Evolutionary conservation across 2,113 vertebrate genomes (phyloP).

Genomic region (Albula glossodonta): DNA sequence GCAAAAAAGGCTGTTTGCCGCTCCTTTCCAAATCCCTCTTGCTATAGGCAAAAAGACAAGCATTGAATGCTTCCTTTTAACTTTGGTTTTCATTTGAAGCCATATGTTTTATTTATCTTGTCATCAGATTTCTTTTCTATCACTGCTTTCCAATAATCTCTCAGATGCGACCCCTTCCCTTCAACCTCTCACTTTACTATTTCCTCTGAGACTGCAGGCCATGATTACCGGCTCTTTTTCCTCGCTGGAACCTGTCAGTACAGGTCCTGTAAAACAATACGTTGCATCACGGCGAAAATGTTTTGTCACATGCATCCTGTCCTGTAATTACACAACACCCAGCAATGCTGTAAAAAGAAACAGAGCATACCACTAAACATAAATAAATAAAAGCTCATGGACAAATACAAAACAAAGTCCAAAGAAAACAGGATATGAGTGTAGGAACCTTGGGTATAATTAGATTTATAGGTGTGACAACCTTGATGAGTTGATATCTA

Average conservation of each 20-base stretch:
- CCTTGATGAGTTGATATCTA: too few relatives aligned
- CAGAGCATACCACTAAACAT: too few relatives aligned
- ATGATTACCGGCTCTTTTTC: not conserved
- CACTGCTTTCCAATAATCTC: not conserved
- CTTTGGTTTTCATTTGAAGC: not conserved
- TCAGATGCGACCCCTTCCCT: not conserved
- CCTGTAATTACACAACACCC: too few relatives aligned
- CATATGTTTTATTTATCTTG: not conserved
- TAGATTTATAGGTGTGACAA: too few relatives aligned
- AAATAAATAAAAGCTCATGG: too few relatives aligned
- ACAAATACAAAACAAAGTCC: too few relatives aligned
- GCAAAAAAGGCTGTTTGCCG: not conserved
- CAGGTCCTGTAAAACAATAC: not conserved
- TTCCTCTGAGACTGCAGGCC: not conserved
- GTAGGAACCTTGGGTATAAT: too few relatives aligned
- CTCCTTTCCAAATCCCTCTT: not conserved
- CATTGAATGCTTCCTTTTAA: not conserved
- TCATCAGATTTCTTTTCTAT: not conserved
- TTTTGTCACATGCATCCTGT: too few relatives aligned
- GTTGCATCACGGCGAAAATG: too few relatives aligned
- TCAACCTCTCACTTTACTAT: not conserved
- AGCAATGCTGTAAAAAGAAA: too few relatives aligned
- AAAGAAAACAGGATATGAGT: too few relatives aligned
- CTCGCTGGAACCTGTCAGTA: not conserved
- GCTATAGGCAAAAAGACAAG: not conserved